These are phyloP conservation scores for Lerema accius DNA, from an alignment of 1,140 invertebrate species.

Conservation along the genomic window DNA sequence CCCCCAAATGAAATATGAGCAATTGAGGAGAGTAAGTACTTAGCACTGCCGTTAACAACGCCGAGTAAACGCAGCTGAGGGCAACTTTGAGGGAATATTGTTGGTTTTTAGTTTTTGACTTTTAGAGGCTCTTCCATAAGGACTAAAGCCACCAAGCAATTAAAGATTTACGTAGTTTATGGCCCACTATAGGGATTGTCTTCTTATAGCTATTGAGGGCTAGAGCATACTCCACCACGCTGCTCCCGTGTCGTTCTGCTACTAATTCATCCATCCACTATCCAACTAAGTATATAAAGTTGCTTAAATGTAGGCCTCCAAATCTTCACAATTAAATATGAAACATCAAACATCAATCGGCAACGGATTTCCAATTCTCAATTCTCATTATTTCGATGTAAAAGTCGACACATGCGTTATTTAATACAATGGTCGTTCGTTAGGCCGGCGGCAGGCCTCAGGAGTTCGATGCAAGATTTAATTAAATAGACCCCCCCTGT, in stretches of 20 bases:
- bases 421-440: constrained; percentile 80
- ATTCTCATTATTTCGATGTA: constrained; percentile 52
- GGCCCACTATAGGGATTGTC: too few relatives aligned
- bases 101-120: constrained; percentile 1
- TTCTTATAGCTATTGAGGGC: too few relatives aligned
- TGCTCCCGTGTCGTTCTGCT: too few relatives aligned
- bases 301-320: too few relatives aligned
- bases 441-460: constrained; percentile 74
- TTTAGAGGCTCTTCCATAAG: neutral
- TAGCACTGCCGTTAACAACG: constrained; percentile 39
- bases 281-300: too few relatives aligned
- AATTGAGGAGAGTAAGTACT: constrained; percentile 72
- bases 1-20: constrained; percentile 78
- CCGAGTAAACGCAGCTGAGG: constrained; percentile 26
- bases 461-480: constrained; percentile 80
- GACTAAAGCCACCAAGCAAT: too few relatives aligned
- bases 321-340: too few relatives aligned
- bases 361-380: constrained; percentile 2
- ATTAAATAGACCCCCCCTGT: constrained; percentile 68
- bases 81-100: constrained; percentile 13
- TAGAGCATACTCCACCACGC: too few relatives aligned
- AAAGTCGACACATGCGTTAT: constrained; percentile 77
- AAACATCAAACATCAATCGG: neutral
- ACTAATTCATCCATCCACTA: too few relatives aligned
- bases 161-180: too few relatives aligned